Conservation (phyloP, 2,888 invertebrate genomes). For the Stomorhina lunata region DNA sequence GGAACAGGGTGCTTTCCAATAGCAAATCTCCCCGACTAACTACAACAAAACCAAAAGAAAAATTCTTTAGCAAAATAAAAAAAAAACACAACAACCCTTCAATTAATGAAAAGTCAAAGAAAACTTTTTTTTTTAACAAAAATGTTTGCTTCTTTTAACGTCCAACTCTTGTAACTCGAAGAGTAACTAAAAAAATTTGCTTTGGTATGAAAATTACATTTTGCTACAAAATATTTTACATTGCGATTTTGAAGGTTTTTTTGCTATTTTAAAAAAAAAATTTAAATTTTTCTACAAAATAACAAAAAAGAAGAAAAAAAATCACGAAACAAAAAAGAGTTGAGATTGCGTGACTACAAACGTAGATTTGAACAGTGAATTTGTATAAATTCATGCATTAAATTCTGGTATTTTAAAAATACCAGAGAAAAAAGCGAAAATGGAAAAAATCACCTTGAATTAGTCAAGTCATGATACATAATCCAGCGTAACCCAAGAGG, state of each 20-base stretch:
- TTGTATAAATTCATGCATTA: constrained; percentile 36
- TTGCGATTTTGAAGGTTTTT: constrained; percentile 23
- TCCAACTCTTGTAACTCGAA: neutral
- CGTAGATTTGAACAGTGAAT: constrained; percentile 39
- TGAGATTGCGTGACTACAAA: constrained; percentile 53
- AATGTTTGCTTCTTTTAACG: constrained; percentile 12
- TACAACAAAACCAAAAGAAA: neutral
- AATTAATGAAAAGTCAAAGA: constrained; percentile 61
- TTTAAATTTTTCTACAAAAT: no score
- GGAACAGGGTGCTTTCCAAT: constrained; percentile 41
- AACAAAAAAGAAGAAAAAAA: neutral
- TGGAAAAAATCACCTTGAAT: constrained; percentile 51
- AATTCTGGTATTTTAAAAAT: constrained; percentile 52
- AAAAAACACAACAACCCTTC: constrained; percentile 59
- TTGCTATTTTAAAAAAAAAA: neutral
- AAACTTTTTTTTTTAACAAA: constrained; percentile 43
- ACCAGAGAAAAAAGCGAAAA: neutral
- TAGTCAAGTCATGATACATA: constrained; percentile 47
- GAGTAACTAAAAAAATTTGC: neutral
- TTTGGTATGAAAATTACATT: constrained; percentile 39
- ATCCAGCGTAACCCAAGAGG: constrained; percentile 44
- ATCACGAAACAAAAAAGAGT: constrained; percentile 19
- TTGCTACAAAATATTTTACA: constrained; percentile 42
- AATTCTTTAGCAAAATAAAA: neutral
- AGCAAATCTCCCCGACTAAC: constrained; percentile 19